These are phyloP conservation scores for Paraescarpia echinospica DNA, from an alignment of 1,140 invertebrate species.

Conservation along the genomic window DNA sequence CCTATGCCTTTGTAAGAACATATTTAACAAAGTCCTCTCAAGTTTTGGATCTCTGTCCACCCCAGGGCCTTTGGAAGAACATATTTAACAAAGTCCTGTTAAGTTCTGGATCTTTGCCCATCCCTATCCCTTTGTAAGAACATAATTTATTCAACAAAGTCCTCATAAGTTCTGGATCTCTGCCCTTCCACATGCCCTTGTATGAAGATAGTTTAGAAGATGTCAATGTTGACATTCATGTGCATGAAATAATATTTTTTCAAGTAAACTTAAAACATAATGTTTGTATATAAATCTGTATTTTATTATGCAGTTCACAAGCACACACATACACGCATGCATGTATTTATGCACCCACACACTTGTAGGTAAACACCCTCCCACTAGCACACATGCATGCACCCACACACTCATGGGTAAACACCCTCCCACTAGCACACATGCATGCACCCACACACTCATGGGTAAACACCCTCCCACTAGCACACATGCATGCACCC, in stretches of 20 bases:
- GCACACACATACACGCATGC: neutral
- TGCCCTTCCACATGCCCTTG: conserved; percentile 27
- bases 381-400: no score
- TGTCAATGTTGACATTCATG: no score
- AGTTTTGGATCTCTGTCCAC: conserved; percentile 10
- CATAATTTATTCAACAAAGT: no score
- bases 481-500: no score
- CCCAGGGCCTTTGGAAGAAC: conserved; percentile 31
- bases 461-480: no score
- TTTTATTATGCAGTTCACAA: neutral
- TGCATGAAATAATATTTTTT: neutral
- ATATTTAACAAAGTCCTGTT: no score
- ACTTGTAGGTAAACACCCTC: neutral
- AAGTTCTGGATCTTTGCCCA: neutral
- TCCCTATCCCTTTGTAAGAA: no score
- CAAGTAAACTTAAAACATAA: neutral
- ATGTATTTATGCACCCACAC: neutral
- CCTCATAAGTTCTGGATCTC: neutral
- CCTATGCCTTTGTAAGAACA: conserved; percentile 32
- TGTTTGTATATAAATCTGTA: neutral
- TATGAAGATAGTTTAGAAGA: conserved; percentile 15
- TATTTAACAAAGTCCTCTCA: no score
- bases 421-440: no score
- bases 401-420: no score
- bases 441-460: no score